Conservation (phyloP, 1,140 invertebrate species). For the Calephelis nemesis region DNA sequence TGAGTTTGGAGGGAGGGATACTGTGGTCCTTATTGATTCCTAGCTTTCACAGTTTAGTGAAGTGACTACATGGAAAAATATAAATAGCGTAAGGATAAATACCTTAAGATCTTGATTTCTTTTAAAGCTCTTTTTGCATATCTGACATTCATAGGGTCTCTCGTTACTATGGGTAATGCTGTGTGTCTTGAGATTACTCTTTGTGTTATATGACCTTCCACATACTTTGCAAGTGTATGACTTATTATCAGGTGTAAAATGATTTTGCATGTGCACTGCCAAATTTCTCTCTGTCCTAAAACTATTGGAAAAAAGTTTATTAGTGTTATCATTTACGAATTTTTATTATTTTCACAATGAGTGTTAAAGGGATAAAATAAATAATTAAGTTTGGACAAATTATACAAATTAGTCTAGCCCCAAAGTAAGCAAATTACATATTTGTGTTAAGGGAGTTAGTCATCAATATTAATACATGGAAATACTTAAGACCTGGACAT, state of each 20-base stretch:
- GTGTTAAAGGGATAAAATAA: no score
- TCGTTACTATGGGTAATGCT: slow-evolving; percentile 86
- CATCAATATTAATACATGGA: no score
- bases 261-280: slow-evolving; percentile 83
- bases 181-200: slow-evolving; percentile 85
- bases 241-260: slow-evolving; percentile 75
- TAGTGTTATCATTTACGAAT: background rate
- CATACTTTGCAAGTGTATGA: slow-evolving; percentile 84
- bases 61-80: no score
- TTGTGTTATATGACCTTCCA: slow-evolving; percentile 85
- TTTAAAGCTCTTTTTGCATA: slow-evolving; percentile 88
- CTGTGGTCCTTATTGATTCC: no score
- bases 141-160: slow-evolving; percentile 84
- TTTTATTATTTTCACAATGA: no score
- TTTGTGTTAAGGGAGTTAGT: no score
- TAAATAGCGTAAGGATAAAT: background rate
- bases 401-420: no score
- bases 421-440: no score
- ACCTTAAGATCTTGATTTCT: slow-evolving; percentile 87
- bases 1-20: no score
- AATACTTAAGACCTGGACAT: no score
- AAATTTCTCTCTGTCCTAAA: slow-evolving; percentile 86
- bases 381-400: no score
- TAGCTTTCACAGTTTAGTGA: no score
- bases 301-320: slow-evolving; percentile 69